phyloP scores from a whole-genome alignment of 1,140 invertebrate species.

The Anoplophora glabripennis region DNA sequence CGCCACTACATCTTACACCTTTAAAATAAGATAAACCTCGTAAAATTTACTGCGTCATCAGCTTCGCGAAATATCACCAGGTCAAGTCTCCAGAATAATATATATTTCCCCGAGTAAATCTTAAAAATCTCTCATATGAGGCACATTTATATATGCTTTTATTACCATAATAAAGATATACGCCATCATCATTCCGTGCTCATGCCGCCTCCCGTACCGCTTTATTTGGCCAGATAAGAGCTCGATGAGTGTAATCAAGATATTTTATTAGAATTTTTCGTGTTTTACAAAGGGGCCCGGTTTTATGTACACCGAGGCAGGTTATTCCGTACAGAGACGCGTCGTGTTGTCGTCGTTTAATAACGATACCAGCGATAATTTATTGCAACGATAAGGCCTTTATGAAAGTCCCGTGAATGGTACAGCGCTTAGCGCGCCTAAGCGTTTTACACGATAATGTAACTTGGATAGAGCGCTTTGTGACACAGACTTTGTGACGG shows the following conservation, averaged over 20 bases:
- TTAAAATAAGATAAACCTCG: too few relatives aligned
- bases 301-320: not conserved
- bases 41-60: too few relatives aligned
- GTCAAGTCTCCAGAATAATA: too few relatives aligned
- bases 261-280: conserved; percentile 6
- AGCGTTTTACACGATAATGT: too few relatives aligned
- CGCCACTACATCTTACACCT: too few relatives aligned
- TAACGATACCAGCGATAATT: not conserved
- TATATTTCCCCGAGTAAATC: not conserved
- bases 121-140: not conserved
- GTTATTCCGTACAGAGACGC: not conserved
- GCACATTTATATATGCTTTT: not conserved
- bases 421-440: too few relatives aligned
- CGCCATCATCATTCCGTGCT: conserved; percentile 1
- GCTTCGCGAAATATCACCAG: too few relatives aligned
- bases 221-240: conserved; percentile 3
- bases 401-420: too few relatives aligned
- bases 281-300: not conserved
- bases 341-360: not conserved
- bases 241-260: conserved; percentile 2
- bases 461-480: too few relatives aligned
- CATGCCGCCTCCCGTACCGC: not conserved
- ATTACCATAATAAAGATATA: conserved; percentile 5
- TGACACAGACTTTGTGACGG: too few relatives aligned
- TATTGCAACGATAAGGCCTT: too few relatives aligned